phyloP scores from a whole-genome alignment of 2,113 vertebrate species.

The Paracanthobrama guichenoti region DNA sequence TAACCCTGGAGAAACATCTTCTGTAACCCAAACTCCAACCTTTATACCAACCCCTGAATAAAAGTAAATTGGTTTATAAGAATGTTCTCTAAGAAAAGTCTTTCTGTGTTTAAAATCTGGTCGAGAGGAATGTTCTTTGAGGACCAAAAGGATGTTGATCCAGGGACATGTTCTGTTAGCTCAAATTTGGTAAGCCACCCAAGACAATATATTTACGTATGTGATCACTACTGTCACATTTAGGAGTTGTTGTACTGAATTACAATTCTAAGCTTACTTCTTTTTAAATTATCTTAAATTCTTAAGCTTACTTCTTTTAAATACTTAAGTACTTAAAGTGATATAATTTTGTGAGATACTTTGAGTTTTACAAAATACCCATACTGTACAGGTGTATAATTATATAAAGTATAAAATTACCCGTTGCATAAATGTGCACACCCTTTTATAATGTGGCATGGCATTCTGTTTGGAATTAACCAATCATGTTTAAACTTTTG shows the following conservation, averaged over 20 bases:
- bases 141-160: neutral
- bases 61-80: neutral
- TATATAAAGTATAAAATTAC: no score
- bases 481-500: no score
- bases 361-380: neutral
- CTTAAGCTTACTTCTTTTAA: no score
- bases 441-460: no score
- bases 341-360: no score
- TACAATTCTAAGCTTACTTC: neutral
- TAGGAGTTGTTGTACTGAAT: neutral
- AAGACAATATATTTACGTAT: slow-evolving; percentile 2
- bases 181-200: neutral
- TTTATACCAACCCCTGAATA: neutral
- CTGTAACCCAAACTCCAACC: neutral
- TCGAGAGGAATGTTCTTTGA: neutral
- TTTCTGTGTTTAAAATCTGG: neutral
- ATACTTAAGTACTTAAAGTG: no score
- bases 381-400: neutral
- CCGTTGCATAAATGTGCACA: no score
- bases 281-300: no score
- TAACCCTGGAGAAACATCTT: neutral
- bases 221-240: neutral
- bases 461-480: no score
- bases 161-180: neutral
- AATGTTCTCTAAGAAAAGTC: neutral